Percentiles rank a stretch among this genome's conserved stretches.
These are phyloP conservation scores for Anastatus disparis DNA, from an alignment of 1,140 invertebrate genomes.

Conservation along the genomic window DNA sequence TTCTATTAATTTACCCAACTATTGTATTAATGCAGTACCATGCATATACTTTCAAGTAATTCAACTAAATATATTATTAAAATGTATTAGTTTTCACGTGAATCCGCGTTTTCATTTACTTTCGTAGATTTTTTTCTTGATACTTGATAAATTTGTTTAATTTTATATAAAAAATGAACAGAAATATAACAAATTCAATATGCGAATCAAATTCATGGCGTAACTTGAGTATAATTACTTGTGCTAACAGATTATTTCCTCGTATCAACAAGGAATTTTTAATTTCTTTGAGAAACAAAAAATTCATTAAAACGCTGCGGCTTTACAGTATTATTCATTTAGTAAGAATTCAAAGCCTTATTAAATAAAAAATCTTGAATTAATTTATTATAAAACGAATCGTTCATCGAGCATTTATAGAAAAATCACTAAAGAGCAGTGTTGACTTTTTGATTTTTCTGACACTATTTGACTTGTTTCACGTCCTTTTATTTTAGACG, in stretches of 20 bases:
- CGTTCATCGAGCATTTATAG: constrained; percentile 10
- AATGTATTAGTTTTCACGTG: background rate
- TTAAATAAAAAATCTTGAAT: constrained; percentile 27
- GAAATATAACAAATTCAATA: constrained; percentile 27
- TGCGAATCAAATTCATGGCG: constrained; percentile 24
- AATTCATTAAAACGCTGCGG: too few species aligned
- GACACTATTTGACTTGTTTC: constrained; percentile 28
- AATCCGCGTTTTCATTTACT: background rate
- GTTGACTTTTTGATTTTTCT: constrained; percentile 21
- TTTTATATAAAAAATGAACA: constrained; percentile 22
- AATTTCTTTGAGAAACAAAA: constrained; percentile 8
- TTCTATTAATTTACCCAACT: too few species aligned
- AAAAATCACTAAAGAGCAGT: constrained; percentile 1
- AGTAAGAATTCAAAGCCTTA: constrained; percentile 32
- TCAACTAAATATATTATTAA: background rate
- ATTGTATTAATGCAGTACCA: too few species aligned
- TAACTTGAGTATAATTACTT: constrained; percentile 35
- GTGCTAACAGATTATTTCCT: constrained; percentile 26
- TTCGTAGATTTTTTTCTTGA: background rate
- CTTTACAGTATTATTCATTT: constrained; percentile 10
- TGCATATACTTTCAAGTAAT: too few species aligned
- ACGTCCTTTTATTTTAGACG: constrained; percentile 8
- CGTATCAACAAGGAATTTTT: constrained; percentile 15
- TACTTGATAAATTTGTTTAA: constrained; percentile 7
- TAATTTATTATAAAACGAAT: constrained; percentile 17